These are phyloP conservation scores for Cyclophora punctaria DNA, from an alignment of 2,888 invertebrate species.

Conservation along the genomic window DNA sequence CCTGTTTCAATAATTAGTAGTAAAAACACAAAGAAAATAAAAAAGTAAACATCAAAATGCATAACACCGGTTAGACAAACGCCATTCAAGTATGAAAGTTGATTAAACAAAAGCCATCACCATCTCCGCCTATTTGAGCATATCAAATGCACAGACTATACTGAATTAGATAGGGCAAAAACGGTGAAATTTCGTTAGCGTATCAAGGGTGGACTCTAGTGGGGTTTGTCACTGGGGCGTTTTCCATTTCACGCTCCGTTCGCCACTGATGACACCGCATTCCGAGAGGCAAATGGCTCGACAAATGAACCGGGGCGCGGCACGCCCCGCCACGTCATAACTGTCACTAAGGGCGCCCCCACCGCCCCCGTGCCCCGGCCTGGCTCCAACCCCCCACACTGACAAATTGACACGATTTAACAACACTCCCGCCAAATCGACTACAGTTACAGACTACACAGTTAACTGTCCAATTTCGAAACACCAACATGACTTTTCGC, in stretches of 20 bases:
- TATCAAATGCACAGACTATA: constrained; percentile 30
- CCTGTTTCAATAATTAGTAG: constrained; percentile 3
- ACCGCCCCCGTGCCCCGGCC: constrained; percentile 10
- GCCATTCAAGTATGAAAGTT: background rate
- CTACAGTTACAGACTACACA: constrained; percentile 10
- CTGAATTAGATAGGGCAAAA: constrained; percentile 34
- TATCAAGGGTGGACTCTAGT: constrained; percentile 42
- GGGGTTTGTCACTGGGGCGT: constrained; percentile 64
- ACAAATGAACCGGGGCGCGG: constrained; percentile 67
- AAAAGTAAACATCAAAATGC: too few species aligned
- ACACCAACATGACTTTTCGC: too few species aligned
- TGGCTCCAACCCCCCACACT: constrained; percentile 34
- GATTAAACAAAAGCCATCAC: constrained; percentile 34
- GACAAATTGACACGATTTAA: constrained; percentile 59
- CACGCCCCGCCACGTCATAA: constrained; percentile 70
- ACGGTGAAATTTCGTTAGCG: constrained; percentile 63
- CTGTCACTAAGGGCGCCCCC: constrained; percentile 46
- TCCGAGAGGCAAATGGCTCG: constrained; percentile 70
- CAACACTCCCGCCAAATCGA: constrained; percentile 16
- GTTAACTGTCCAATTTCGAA: too few species aligned
- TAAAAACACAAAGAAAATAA: too few species aligned
- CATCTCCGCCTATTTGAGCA: constrained; percentile 39
- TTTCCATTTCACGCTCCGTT: constrained; percentile 74
- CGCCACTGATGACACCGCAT: constrained; percentile 71
- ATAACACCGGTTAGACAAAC: too few species aligned